Conservation (phyloP, 92 coral and sea anemone species). For the Phenganax marumi region DNA sequence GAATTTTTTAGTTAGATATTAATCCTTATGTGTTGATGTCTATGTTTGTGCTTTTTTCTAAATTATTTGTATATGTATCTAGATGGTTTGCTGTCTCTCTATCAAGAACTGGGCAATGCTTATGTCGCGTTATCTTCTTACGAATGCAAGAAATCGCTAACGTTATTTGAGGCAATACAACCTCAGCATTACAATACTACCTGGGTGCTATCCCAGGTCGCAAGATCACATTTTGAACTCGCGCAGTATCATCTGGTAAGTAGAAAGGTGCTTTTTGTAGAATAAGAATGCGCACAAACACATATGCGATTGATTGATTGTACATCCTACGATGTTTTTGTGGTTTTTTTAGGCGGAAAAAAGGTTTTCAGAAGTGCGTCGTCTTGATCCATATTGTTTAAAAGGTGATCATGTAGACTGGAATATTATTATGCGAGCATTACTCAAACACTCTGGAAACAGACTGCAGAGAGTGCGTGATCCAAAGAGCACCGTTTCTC, state of each 20-base stretch:
- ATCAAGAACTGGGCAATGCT: conserved; percentile 84
- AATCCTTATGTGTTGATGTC: neutral
- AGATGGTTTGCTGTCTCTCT: conserved; percentile 89
- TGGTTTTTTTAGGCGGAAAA: conserved; percentile 84
- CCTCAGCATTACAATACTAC: conserved; percentile 92
- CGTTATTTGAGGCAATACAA: conserved; percentile 66
- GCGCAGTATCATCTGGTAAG: conserved; percentile 91
- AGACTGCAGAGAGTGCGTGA: neutral
- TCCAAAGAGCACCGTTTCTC: neutral
- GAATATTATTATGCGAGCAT: too few species aligned
- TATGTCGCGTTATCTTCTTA: conserved; percentile 79
- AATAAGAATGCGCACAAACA: neutral
- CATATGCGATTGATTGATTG: neutral
- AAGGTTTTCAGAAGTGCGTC: conserved; percentile 77
- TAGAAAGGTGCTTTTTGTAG: too few species aligned
- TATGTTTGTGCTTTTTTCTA: too few species aligned
- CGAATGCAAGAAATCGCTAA: conserved; percentile 86
- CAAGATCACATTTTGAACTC: conserved; percentile 91
- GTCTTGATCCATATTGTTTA: conserved; percentile 73
- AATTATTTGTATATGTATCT: conserved; percentile 6
- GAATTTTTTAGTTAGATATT: neutral
- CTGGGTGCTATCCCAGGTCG: conserved; percentile 95
- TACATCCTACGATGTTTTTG: neutral
- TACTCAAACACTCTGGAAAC: neutral
- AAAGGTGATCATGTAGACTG: conserved; percentile 64